Evolutionary conservation across 2,888 invertebrate species (phyloP).

Genomic region (Zele albiditarsus): DNA sequence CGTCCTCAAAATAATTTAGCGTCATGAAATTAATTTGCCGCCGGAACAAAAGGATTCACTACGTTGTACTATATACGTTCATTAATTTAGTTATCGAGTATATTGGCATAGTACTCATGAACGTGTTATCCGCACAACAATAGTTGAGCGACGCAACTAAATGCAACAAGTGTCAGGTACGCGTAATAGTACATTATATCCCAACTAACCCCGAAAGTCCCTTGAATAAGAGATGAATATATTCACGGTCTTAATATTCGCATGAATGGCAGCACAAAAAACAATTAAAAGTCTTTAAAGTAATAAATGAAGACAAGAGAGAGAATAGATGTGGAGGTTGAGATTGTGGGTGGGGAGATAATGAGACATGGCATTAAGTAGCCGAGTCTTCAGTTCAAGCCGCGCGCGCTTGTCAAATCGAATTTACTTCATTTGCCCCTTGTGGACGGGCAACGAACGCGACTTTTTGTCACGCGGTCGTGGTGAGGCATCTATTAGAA

Average conservation of each 20-base stretch:
- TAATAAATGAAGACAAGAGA: not conserved
- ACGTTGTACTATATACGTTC: not conserved
- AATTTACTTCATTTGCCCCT: slow-evolving; percentile 70
- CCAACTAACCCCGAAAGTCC: not conserved
- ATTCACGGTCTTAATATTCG: not conserved
- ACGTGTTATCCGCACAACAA: not conserved
- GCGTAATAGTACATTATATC: not conserved
- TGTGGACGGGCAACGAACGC: slow-evolving; percentile 48
- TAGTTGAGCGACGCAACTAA: not conserved
- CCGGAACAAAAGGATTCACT: not conserved
- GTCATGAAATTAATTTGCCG: not conserved
- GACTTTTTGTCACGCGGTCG: slow-evolving; percentile 50
- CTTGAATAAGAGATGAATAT: not conserved
- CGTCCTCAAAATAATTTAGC: not conserved
- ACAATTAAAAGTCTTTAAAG: too few relatives aligned
- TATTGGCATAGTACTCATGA: not conserved
- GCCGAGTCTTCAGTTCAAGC: not conserved
- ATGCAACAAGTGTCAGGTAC: not conserved
- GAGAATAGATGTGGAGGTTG: not conserved
- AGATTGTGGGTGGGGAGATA: not conserved
- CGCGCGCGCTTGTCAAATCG: slow-evolving; percentile 68
- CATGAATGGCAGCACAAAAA: not conserved
- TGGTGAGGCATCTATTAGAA: slow-evolving; percentile 71
- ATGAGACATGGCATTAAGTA: not conserved
- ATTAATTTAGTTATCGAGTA: not conserved